These are phyloP conservation scores for Corbicula japonica DNA, from an alignment of 2,888 invertebrate species.

Conservation along the genomic window DNA sequence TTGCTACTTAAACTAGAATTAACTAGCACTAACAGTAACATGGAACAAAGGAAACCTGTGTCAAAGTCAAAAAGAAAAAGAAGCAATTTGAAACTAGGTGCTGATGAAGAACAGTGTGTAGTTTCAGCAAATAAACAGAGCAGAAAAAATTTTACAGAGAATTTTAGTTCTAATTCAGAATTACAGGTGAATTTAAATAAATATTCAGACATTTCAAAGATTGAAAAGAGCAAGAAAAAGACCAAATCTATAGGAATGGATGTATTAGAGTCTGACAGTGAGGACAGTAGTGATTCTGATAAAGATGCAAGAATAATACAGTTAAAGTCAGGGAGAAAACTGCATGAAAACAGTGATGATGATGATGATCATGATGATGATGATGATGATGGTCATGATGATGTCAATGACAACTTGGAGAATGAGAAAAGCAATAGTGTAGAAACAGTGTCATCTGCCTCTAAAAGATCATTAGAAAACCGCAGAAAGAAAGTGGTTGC, in stretches of 20 bases:
- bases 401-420: background rate
- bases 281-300: slow-evolving; percentile 8
- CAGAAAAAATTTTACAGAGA: background rate
- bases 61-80: background rate
- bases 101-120: background rate
- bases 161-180: no score
- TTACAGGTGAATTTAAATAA: no score
- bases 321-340: background rate
- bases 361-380: background rate
- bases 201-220: no score
- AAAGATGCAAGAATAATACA: background rate
- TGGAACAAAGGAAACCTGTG: no score
- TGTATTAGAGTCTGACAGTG: slow-evolving; percentile 2
- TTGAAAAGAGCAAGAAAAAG: background rate
- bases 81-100: background rate
- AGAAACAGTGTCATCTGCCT: no score
- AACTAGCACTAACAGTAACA: no score
- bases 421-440: no score
- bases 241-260: background rate
- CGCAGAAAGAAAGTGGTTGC: no score
- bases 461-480: no score
- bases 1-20: no score
- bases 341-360: slow-evolving; percentile 19
- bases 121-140: background rate
- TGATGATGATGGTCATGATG: slow-evolving; percentile 9